These are phyloP conservation scores for Speoplatyrhinus poulsoni DNA, from an alignment of 2,113 vertebrate genomes.

Conservation along the genomic window DNA sequence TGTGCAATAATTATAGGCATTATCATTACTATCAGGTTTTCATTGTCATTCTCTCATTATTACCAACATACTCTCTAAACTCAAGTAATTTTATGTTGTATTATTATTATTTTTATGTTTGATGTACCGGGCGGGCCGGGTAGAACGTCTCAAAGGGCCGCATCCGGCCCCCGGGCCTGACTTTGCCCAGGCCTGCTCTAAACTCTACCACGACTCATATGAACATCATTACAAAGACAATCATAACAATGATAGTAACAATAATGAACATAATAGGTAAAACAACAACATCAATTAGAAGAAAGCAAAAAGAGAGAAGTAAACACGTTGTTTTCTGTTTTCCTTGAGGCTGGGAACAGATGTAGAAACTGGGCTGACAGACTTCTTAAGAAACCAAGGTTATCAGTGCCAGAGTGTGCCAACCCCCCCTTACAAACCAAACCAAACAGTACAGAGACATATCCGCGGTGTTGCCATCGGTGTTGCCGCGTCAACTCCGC, in stretches of 20 bases:
- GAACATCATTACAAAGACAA: slow-evolving; percentile 54
- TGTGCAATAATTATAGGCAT: slow-evolving; percentile 79
- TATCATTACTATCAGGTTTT: slow-evolving; percentile 63
- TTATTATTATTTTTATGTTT: no score
- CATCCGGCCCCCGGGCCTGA: no score
- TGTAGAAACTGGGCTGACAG: slow-evolving; percentile 70
- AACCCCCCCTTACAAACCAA: slow-evolving; percentile 41
- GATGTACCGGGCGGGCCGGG: no score
- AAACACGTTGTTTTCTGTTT: slow-evolving; percentile 69
- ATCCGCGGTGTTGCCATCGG: slow-evolving; percentile 38
- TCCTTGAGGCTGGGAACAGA: slow-evolving; percentile 77
- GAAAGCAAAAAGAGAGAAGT: slow-evolving; percentile 70
- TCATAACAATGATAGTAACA: slow-evolving; percentile 79
- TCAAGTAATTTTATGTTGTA: no score
- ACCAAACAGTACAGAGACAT: slow-evolving; percentile 57
- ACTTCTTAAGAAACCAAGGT: slow-evolving; percentile 58
- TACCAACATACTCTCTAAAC: slow-evolving; percentile 50
- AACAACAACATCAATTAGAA: slow-evolving; percentile 64
- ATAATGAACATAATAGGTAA: slow-evolving; percentile 72
- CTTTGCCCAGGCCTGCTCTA: no score
- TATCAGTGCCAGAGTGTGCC: slow-evolving; percentile 66
- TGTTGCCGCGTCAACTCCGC: slow-evolving; percentile 59
- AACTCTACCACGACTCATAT: slow-evolving; percentile 51
- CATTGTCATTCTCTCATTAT: slow-evolving; percentile 53
- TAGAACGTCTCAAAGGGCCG: no score